Conservation (phyloP, 2,888 invertebrate species). For the Tholera decimalis region DNA sequence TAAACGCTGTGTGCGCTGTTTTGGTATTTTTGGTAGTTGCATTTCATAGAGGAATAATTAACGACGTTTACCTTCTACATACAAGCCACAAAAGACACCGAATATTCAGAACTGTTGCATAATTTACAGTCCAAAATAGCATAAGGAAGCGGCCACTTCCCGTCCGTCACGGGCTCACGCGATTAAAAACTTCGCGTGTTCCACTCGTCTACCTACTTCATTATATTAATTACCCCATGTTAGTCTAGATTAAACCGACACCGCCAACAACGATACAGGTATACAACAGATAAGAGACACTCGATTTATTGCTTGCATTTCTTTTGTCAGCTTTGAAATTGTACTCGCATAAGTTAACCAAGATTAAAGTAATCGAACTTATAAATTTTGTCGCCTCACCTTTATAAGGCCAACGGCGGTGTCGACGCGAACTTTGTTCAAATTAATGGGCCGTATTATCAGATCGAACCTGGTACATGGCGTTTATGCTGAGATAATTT, state of each 20-base stretch:
- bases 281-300: slow-evolving; percentile 87
- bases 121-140: slow-evolving; percentile 81
- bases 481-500: slow-evolving; percentile 91
- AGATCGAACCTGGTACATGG: slow-evolving; percentile 90
- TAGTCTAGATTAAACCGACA: slow-evolving; percentile 86
- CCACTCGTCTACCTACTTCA: slow-evolving; percentile 82
- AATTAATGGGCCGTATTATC: slow-evolving; percentile 91
- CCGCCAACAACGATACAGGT: slow-evolving; percentile 87
- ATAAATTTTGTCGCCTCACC: slow-evolving; percentile 92
- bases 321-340: slow-evolving; percentile 92
- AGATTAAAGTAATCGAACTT: slow-evolving; percentile 92
- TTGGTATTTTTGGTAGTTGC: not conserved
- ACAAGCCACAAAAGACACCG: slow-evolving; percentile 69
- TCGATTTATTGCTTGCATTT: slow-evolving; percentile 91
- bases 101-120: slow-evolving; percentile 71
- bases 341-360: slow-evolving; percentile 91
- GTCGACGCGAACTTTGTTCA: slow-evolving; percentile 91
- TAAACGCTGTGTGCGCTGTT: not conserved
- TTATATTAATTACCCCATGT: slow-evolving; percentile 90
- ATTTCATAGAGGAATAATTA: slow-evolving; percentile 57
- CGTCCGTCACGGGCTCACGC: slow-evolving; percentile 76
- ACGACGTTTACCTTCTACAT: slow-evolving; percentile 32
- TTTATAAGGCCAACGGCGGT: slow-evolving; percentile 89
- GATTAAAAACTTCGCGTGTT: slow-evolving; percentile 86
- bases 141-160: slow-evolving; percentile 72